phyloP scores from a whole-genome alignment of 2,113 vertebrate species.

The Brachionichthys hirsutus region DNA sequence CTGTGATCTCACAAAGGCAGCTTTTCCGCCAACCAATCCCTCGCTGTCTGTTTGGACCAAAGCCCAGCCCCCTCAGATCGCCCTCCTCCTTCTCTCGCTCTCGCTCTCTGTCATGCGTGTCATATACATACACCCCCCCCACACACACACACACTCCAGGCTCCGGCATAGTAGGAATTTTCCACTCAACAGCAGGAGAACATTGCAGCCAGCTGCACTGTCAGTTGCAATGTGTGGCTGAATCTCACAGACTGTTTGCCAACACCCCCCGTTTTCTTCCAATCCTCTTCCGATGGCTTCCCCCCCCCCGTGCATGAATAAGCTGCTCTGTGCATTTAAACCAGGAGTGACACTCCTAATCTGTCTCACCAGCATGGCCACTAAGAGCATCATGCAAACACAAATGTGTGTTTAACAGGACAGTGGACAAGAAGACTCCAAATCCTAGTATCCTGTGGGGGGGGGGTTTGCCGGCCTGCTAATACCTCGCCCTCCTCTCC shows the following conservation, averaged over 20 bases:
- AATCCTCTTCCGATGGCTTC: slow-evolving; percentile 1
- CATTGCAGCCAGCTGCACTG: slow-evolving; percentile 72
- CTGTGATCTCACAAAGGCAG: slow-evolving; percentile 79
- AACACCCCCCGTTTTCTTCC: slow-evolving; percentile 4
- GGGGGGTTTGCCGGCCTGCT: slow-evolving; percentile 20
- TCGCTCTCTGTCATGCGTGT: slow-evolving; percentile 22
- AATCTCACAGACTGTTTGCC: slow-evolving; percentile 36
- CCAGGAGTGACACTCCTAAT: not conserved
- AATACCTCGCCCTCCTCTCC: slow-evolving; percentile 2
- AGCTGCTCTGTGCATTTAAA: not conserved
- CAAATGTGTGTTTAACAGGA: slow-evolving; percentile 25
- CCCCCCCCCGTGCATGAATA: not conserved
- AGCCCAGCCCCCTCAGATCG: slow-evolving; percentile 43
- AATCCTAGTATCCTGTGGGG: slow-evolving; percentile 11
- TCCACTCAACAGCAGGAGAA: slow-evolving; percentile 71
- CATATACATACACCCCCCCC: slow-evolving; percentile 26
- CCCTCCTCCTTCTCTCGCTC: slow-evolving; percentile 31
- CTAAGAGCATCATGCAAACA: slow-evolving; percentile 5
- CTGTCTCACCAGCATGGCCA: not conserved
- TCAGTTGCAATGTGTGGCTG: slow-evolving; percentile 51
- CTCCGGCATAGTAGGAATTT: slow-evolving; percentile 72
- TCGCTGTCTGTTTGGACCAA: slow-evolving; percentile 33
- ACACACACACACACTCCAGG: slow-evolving; percentile 34
- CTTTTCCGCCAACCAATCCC: slow-evolving; percentile 74
- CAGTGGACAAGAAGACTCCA: slow-evolving; percentile 35